Base-by-base conservation (phyloP, 1,140 invertebrate species). In the Lucilia cuprina region DNA sequence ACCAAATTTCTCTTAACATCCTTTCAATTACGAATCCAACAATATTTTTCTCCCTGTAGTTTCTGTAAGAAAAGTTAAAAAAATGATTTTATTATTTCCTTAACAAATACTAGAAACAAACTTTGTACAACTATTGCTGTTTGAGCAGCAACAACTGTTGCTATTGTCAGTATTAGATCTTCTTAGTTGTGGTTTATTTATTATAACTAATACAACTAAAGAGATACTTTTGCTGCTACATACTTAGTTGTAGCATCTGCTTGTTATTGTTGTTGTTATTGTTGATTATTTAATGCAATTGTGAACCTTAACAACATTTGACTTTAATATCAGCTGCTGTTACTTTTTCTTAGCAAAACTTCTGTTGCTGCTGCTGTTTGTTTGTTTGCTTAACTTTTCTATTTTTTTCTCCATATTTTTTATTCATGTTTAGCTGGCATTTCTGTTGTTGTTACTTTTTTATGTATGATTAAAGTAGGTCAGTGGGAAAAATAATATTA, bases 281-380 rank as follows among this genome's bases (percentile, higher is more conserved):
- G 41, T 19, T 80, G n/a, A 80, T 80, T 80, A 80, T 80, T 80
- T 80, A 80, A 80, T 80, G 77, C 77, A 80, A 80, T 80, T 80
- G 77, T 19, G 41, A 50, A 80, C 41, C 77, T 49, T 49, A 25
- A 80, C 77, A 49, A 80, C 77, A 80, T 49, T 80, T 80, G 77
- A 34, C 34, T 34, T 19, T 47, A 47, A 5, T 35, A 47, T 4
- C 41, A 19, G 77, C 34, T 77, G 74, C 7, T 75, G 74, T 12
- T 74, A 25, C 75, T 47, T 7, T 41, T 78, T 14, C 35, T 14
- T 49, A 25, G 77, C 77, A 9, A 12, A 8, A 19, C n/a, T 65
- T 17, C 60, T 19, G 19, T 7, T 70, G 17, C 19, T 70, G 65
- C 25, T 21, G n/a, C 19, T 65, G n/a, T 21, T 70, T 19, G 65